phyloP scores from a whole-genome alignment of 2,888 invertebrate genomes.

The Baronia brevicornis region DNA sequence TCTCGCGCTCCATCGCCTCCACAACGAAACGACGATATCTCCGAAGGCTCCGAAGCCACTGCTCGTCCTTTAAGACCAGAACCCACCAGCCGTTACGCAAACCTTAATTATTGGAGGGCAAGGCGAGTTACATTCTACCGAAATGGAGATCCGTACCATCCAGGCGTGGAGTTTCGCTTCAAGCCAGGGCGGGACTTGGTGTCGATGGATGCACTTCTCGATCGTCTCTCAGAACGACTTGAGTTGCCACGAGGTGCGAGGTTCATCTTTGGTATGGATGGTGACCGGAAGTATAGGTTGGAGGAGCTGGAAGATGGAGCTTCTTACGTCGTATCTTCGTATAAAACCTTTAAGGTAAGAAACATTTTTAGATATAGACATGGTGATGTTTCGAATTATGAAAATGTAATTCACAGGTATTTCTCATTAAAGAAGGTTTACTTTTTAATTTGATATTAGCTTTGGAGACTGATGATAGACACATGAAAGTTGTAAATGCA shows the following conservation, averaged over 20 bases:
- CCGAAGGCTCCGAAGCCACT: slow-evolving; percentile 68
- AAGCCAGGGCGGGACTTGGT: slow-evolving; percentile 92
- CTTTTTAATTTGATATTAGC: no score
- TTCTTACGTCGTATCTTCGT: slow-evolving; percentile 94
- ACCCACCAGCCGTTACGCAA: slow-evolving; percentile 81
- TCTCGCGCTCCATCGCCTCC: slow-evolving; percentile 59
- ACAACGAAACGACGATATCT: slow-evolving; percentile 60
- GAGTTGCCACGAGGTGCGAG: slow-evolving; percentile 92
- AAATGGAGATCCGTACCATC: slow-evolving; percentile 95
- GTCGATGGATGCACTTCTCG: slow-evolving; percentile 88
- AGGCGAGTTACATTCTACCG: slow-evolving; percentile 92
- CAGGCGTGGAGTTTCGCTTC: slow-evolving; percentile 89
- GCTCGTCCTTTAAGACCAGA: slow-evolving; percentile 76
- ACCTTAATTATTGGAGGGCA: slow-evolving; percentile 91
- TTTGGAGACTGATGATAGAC: no score
- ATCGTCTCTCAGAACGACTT: slow-evolving; percentile 90
- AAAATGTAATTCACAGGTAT: no score
- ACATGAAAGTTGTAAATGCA: no score
- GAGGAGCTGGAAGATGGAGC: slow-evolving; percentile 94
- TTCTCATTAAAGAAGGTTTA: no score
- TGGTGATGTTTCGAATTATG: no score
- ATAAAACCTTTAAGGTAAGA: slow-evolving; percentile 90
- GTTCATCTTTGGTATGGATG: slow-evolving; percentile 94
- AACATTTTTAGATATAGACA: no score
- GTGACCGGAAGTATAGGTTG: slow-evolving; percentile 86